Evolutionary conservation across 2,113 vertebrate genomes (phyloP), one percentile per base, ranked within the genome.

Genomic region (Catharus fuscescens): DNA sequence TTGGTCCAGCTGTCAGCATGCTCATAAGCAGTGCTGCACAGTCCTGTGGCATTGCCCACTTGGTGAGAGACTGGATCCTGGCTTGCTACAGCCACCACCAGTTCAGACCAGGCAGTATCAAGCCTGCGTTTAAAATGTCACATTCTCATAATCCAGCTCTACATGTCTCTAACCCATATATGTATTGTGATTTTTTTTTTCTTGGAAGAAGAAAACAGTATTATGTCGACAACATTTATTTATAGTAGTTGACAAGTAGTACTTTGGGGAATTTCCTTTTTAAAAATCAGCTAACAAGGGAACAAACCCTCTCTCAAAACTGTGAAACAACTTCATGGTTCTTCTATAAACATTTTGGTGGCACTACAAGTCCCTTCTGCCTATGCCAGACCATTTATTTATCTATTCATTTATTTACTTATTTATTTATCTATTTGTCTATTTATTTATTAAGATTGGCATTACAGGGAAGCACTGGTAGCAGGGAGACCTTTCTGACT

Each of bases 201-300:
- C 66, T 65, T 74, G 29, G 44, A 90, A 88, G 50, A 88, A 42
- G 31, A 80, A 69, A 82, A 19, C 20, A 66, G 26, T 83, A 93
- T 86, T 92, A 36, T 50, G 17, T 26, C 32, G 86, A 54, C 47
- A 88, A 65, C 9, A 36, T 80, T 90, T 90, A 90, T 93, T 94
- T 95, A 60, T 88, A 91, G 60, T 44, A 84, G 25, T 36, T 93
- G 86, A 85, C 88, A 91, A 93, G 79, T 79, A 74, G 56, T 78
- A 92, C 56, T 78, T 80, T 44, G 38, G 80, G 47, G 67, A 90
- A 50, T 83, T 74, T 83, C 32, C 15, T 80, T 72, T 83, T 72
- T 72, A 36, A 4, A 90, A 93, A 59, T 74, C 52, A 83, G 64
- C 23, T 86, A 83, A 47, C 3, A 1, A 86, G 52, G 44, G 64